A percentile compares a stretch with the other conserved stretches of the same genome.
phyloP scores from a whole-genome alignment of 2,113 vertebrate species.

The Cheirogaleus medius region DNA sequence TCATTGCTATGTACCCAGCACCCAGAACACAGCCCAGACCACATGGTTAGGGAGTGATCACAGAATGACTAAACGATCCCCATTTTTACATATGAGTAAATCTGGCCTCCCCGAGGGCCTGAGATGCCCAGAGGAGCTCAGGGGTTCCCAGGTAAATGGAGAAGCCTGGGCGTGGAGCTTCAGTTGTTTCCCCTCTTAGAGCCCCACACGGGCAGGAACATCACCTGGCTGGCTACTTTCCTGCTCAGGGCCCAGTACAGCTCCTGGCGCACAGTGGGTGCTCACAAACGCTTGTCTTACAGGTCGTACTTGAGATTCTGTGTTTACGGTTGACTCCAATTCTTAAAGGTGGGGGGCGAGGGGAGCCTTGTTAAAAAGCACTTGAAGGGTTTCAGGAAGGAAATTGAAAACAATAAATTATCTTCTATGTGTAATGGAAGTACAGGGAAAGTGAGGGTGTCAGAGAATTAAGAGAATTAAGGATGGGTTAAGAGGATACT shows the following conservation, averaged over 20 bases:
- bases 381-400: neutral
- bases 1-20: neutral
- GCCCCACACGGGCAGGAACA: fast-evolving
- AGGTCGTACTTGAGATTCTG: neutral
- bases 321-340: neutral
- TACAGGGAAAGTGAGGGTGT: neutral
- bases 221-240: no score
- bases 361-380: neutral
- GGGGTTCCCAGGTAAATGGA: neutral
- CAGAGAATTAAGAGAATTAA: neutral
- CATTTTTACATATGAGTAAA: neutral
- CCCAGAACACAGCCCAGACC: neutral
- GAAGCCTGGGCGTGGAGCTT: neutral
- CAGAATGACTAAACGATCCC: neutral
- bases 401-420: neutral
- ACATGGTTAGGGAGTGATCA: neutral
- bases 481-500: neutral
- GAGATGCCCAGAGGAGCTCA: neutral
- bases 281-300: neutral
- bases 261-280: neutral
- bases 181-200: neutral
- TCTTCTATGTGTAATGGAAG: neutral
- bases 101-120: neutral
- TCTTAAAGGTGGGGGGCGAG: neutral
- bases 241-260: neutral